Evolutionary conservation across 2,888 invertebrate species (phyloP).

Genomic region (Pharmacophagus antenor): DNA sequence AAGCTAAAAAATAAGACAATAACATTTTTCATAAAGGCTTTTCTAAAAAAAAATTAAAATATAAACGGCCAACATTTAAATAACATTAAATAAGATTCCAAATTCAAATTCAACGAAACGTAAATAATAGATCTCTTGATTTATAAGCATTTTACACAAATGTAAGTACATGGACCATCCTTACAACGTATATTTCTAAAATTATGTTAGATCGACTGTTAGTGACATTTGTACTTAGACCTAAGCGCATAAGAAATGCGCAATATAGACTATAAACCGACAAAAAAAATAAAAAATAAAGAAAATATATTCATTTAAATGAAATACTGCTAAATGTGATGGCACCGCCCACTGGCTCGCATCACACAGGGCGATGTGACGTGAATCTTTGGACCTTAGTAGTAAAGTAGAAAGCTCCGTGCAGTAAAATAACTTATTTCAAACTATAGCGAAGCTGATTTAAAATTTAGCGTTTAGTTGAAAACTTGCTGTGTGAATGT

Average conservation of each 20-base stretch:
- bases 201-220: constrained; percentile 63
- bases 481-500: constrained; percentile 47
- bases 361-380: constrained; percentile 56
- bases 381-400: constrained; percentile 73
- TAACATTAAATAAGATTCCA: constrained; percentile 18
- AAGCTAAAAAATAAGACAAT: background rate
- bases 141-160: constrained; percentile 36
- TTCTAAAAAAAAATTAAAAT: constrained; percentile 3
- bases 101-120: constrained; percentile 33
- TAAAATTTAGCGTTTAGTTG: constrained; percentile 55
- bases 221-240: constrained; percentile 73
- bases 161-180: constrained; percentile 77
- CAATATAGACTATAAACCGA: constrained; percentile 43
- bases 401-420: constrained; percentile 64
- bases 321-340: constrained; percentile 67
- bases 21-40: background rate
- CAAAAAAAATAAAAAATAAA: constrained; percentile 40
- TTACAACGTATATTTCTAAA: constrained; percentile 53
- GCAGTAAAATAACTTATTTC: constrained; percentile 53
- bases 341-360: constrained; percentile 45
- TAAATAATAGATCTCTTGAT: constrained; percentile 38
- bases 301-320: constrained; percentile 45
- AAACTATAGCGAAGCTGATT: constrained; percentile 61
- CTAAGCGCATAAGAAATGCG: constrained; percentile 52
- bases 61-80: constrained; percentile 12